Percentiles rank a stretch among this genome's conserved stretches.
These are phyloP conservation scores for Lissocephala sabroskyi DNA, from an alignment of 2,888 invertebrate species.

Conservation along the genomic window DNA sequence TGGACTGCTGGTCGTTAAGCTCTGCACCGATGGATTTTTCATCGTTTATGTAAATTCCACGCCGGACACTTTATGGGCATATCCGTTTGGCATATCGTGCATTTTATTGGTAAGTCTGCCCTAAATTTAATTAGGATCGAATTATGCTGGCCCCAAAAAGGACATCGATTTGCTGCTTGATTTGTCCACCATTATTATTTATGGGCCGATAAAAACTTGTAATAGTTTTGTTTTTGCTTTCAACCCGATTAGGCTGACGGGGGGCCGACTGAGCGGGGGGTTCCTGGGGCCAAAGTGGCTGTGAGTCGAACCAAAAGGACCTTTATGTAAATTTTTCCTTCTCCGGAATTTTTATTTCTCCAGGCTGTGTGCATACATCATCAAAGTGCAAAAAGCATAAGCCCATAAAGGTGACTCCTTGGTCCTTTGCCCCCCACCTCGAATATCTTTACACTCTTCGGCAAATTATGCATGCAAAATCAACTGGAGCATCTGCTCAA, in stretches of 20 bases:
- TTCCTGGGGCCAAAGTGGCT: too few relatives aligned
- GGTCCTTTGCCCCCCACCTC: slow-evolving; percentile 8
- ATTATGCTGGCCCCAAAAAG: too few relatives aligned
- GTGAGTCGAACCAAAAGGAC: too few relatives aligned
- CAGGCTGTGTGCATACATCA: slow-evolving; percentile 58
- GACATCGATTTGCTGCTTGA: too few relatives aligned
- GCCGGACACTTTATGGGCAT: slow-evolving; percentile 75
- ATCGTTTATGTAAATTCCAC: slow-evolving; percentile 78
- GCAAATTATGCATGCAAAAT: slow-evolving; percentile 59
- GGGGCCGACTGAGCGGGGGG: too few relatives aligned
- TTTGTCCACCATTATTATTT: too few relatives aligned
- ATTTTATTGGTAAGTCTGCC: slow-evolving; percentile 76
- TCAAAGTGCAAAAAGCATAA: slow-evolving; percentile 38
- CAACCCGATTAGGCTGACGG: too few relatives aligned
- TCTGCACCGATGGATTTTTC: slow-evolving; percentile 77
- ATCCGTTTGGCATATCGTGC: slow-evolving; percentile 76
- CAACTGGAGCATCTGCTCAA: slow-evolving; percentile 24
- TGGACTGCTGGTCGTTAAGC: slow-evolving; percentile 76
- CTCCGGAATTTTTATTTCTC: too few relatives aligned
- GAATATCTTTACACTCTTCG: slow-evolving; percentile 50
- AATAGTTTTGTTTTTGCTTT: too few relatives aligned
- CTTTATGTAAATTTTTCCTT: too few relatives aligned
- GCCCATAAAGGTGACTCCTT: background rate
- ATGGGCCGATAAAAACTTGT: too few relatives aligned
- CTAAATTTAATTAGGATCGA: too few relatives aligned